A percentile compares a stretch with the other conserved stretches of the same genome.
These are phyloP conservation scores for Amaurobius ferox DNA, from an alignment of 2,888 invertebrate genomes.

Conservation along the genomic window DNA sequence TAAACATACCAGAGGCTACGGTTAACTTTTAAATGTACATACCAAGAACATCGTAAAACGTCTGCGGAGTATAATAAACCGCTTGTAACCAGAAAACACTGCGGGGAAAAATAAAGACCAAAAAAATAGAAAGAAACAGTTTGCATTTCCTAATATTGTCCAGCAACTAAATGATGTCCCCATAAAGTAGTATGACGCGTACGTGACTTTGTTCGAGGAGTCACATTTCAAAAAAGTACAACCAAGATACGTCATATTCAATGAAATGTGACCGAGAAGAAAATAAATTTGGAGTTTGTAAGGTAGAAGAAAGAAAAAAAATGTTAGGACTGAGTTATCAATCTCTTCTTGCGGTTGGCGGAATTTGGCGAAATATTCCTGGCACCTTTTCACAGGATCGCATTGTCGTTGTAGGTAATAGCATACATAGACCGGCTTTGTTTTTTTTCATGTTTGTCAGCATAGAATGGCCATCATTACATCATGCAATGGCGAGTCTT, in stretches of 20 bases:
- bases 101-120: too few relatives aligned
- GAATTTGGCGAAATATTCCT: neutral
- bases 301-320: constrained; percentile 9
- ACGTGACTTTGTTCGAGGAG: constrained; percentile 41
- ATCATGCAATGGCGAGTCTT: too few relatives aligned
- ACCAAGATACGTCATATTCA: constrained; percentile 31
- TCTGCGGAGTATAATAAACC: neutral
- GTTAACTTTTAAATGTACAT: neutral
- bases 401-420: too few relatives aligned
- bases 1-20: neutral
- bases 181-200: constrained; percentile 43
- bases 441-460: too few relatives aligned
- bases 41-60: constrained; percentile 17
- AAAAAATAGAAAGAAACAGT: constrained; percentile 22
- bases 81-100: neutral
- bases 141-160: constrained; percentile 48
- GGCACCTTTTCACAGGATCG: too few relatives aligned
- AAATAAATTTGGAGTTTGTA: constrained; percentile 29
- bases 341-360: neutral
- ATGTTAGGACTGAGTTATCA: neutral
- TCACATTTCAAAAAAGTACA: constrained; percentile 56
- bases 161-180: constrained; percentile 34
- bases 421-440: too few relatives aligned
- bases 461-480: too few relatives aligned
- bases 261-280: constrained; percentile 25